These are phyloP conservation scores for Fopius arisanus DNA, from an alignment of 1,140 invertebrate genomes.

Conservation along the genomic window DNA sequence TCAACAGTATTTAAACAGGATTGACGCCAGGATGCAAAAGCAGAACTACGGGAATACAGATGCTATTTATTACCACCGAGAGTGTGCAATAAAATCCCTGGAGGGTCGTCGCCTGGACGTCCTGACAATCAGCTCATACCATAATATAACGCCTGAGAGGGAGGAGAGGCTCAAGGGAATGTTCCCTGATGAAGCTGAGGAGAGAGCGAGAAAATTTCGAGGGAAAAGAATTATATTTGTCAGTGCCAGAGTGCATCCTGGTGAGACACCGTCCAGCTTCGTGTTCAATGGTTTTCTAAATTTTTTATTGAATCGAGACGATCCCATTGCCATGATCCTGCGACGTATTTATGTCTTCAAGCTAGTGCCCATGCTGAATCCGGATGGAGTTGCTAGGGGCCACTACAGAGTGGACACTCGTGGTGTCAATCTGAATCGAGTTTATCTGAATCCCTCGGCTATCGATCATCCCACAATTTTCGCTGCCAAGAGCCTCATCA, in stretches of 20 bases:
- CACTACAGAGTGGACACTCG: constrained; percentile 90
- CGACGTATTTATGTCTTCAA: constrained; percentile 89
- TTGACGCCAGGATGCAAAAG: constrained; percentile 54
- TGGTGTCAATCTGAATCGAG: constrained; percentile 89
- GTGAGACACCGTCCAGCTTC: constrained; percentile 93
- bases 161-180: constrained; percentile 79
- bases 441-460: constrained; percentile 81
- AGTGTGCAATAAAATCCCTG: constrained; percentile 82
- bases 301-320: constrained; percentile 76
- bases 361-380: constrained; percentile 91
- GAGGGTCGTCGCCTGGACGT: constrained; percentile 87
- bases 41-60: constrained; percentile 58
- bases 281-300: constrained; percentile 92
- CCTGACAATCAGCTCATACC: constrained; percentile 85
- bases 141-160: constrained; percentile 75
- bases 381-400: constrained; percentile 89
- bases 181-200: constrained; percentile 75
- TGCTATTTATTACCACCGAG: constrained; percentile 87
- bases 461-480: constrained; percentile 84
- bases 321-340: constrained; percentile 76
- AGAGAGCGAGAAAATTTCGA: constrained; percentile 77
- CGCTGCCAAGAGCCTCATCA: constrained; percentile 80
- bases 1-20: constrained; percentile 70
- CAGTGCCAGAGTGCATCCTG: constrained; percentile 90
- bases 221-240: constrained; percentile 86